phyloP scores from a whole-genome alignment of 2,113 vertebrate genomes.

The Colaptes auratus region DNA sequence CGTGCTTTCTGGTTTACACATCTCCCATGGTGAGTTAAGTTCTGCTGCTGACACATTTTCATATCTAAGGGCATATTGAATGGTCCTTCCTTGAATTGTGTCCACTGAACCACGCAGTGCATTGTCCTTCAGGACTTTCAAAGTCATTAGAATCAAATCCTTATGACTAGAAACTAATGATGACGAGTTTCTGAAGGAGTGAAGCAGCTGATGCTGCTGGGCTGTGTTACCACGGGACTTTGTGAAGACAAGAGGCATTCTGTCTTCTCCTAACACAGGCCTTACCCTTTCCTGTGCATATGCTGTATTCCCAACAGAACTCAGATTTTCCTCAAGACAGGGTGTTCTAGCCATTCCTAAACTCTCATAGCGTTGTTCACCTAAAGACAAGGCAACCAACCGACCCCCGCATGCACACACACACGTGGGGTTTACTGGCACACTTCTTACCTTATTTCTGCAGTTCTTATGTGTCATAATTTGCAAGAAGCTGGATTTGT shows the following conservation, averaged over 20 bases:
- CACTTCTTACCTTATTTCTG: not conserved
- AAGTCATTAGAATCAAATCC: not conserved
- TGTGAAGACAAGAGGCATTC: not conserved
- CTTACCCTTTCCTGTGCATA: not conserved
- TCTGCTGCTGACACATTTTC: constrained; percentile 27
- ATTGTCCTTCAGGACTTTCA: constrained; percentile 32
- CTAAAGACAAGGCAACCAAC: not conserved
- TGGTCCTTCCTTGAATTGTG: not conserved
- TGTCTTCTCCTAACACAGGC: not conserved
- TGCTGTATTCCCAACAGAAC: not conserved
- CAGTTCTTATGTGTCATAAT: not conserved
- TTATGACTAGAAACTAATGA: not conserved
- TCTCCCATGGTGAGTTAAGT: constrained; percentile 8
- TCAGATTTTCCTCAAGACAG: not conserved
- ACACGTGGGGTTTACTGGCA: not conserved
- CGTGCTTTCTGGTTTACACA: not conserved
- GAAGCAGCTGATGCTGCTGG: not conserved
- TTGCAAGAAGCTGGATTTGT: not conserved
- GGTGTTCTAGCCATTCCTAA: not conserved
- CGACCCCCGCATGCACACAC: too few relatives aligned
- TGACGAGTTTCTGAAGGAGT: not conserved
- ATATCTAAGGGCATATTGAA: not conserved
- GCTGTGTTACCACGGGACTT: not conserved
- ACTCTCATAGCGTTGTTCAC: not conserved
- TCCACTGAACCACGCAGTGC: not conserved